These are phyloP conservation scores for Hypselothyrea guttata DNA, from an alignment of 2,888 invertebrate genomes.

Conservation along the genomic window DNA sequence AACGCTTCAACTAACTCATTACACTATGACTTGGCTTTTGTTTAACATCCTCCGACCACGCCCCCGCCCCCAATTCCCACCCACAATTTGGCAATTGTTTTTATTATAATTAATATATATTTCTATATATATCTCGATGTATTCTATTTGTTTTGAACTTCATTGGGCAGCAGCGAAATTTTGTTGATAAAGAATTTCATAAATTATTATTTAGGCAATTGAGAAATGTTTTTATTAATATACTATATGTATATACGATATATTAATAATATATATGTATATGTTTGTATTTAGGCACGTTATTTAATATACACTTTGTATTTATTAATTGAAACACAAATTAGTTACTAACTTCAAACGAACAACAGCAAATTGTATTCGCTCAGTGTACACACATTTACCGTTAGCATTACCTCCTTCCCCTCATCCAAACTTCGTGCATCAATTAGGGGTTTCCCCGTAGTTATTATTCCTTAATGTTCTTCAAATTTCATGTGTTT, in stretches of 20 bases:
- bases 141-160: slow-evolving; percentile 50
- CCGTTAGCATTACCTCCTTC: slow-evolving; percentile 24
- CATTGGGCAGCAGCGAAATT: slow-evolving; percentile 66
- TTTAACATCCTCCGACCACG: too few relatives aligned
- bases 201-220: slow-evolving; percentile 70
- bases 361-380: slow-evolving; percentile 41
- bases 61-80: slow-evolving; percentile 17
- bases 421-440: too few relatives aligned
- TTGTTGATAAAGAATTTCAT: slow-evolving; percentile 46
- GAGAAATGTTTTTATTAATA: slow-evolving; percentile 57
- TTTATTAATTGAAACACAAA: slow-evolving; percentile 44
- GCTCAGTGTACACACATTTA: slow-evolving; percentile 48
- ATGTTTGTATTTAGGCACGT: slow-evolving; percentile 64
- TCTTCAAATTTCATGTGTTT: slow-evolving; percentile 62
- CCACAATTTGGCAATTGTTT: slow-evolving; percentile 62
- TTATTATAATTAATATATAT: slow-evolving; percentile 25
- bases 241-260: too few relatives aligned
- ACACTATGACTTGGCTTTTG: slow-evolving; percentile 44
- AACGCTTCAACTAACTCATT: slow-evolving; percentile 54
- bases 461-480: slow-evolving; percentile 61
- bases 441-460: slow-evolving; percentile 47
- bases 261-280: too few relatives aligned
- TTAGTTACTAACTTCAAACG: slow-evolving; percentile 38
- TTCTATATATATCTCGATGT: slow-evolving; percentile 21
- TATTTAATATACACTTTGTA: slow-evolving; percentile 65